These are phyloP conservation scores for Bovichtus variegatus DNA, from an alignment of 2,797 vertebrate genomes.

Conservation along the genomic window DNA sequence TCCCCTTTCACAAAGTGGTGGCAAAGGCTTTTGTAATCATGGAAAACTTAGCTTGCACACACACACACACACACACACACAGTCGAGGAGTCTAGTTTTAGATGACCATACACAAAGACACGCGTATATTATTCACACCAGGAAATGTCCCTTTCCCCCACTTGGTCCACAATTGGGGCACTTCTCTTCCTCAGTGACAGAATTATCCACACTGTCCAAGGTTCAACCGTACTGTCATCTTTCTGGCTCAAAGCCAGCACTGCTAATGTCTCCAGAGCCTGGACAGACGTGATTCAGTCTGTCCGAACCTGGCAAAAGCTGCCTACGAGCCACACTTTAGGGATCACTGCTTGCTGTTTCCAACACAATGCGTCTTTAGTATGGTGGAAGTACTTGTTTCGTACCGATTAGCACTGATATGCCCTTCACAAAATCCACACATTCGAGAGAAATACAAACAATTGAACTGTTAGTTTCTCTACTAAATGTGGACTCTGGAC, in stretches of 20 bases:
- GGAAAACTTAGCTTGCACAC: conserved; percentile 5
- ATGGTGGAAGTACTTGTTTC: neutral
- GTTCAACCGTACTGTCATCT: neutral
- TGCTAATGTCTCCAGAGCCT: conserved; percentile 11
- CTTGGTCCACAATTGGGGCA: neutral
- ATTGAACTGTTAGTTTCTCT: neutral
- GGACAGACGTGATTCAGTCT: neutral
- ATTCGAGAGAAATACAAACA: neutral
- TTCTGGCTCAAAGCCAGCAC: neutral
- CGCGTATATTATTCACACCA: conserved; percentile 12
- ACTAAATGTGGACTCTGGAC: neutral
- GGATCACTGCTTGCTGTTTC: conserved; percentile 14
- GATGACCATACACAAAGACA: neutral
- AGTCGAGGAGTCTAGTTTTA: neutral
- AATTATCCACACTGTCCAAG: neutral
- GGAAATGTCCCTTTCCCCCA: neutral
- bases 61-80: neutral
- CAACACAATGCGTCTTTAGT: conserved; percentile 3
- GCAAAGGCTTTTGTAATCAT: neutral
- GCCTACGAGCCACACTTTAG: neutral
- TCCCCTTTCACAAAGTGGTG: neutral
- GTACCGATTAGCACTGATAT: neutral
- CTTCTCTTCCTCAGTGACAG: neutral
- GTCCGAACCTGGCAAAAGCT: conserved; percentile 14
- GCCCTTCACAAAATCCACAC: neutral